A percentile compares a stretch with the other conserved stretches of the same genome.
These are phyloP conservation scores for Apamea anceps DNA, from an alignment of 2,888 invertebrate species.

Conservation along the genomic window DNA sequence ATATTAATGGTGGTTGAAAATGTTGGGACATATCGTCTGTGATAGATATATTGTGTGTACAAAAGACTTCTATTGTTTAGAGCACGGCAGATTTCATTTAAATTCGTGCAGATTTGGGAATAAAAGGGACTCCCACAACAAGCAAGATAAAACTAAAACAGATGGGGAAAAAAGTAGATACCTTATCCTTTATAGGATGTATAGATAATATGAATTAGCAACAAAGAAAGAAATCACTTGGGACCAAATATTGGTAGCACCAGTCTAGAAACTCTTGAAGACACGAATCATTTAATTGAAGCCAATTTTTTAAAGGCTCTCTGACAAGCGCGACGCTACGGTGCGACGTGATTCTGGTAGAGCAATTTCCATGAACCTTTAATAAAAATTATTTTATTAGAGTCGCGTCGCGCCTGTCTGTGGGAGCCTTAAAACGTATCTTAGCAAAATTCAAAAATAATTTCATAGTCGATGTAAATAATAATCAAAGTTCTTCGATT, in stretches of 20 bases:
- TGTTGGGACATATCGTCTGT: constrained; percentile 67
- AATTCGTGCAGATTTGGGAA: constrained; percentile 38
- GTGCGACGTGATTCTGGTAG: background rate
- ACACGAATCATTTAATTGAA: background rate
- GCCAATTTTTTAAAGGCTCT: background rate
- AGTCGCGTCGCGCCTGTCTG: too few relatives aligned
- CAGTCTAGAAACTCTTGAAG: too few relatives aligned
- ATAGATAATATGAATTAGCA: background rate
- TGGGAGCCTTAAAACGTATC: too few relatives aligned
- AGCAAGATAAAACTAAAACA: constrained; percentile 1
- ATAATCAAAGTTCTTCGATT: background rate
- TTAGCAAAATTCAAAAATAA: background rate
- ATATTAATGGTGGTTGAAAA: constrained; percentile 67
- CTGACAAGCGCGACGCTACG: background rate
- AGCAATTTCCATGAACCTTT: too few relatives aligned
- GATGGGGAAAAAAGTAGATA: background rate
- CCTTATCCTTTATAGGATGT: background rate
- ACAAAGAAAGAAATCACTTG: background rate
- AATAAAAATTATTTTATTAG: too few relatives aligned
- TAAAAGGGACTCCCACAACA: background rate
- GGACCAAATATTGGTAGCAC: background rate
- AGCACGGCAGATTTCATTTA: constrained; percentile 52
- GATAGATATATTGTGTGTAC: constrained; percentile 60
- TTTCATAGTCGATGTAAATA: background rate
- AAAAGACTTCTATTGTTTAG: constrained; percentile 50